Evolutionary conservation across 2,797 vertebrate species (phyloP).

Genomic region (Peromyscus melanophrys): DNA sequence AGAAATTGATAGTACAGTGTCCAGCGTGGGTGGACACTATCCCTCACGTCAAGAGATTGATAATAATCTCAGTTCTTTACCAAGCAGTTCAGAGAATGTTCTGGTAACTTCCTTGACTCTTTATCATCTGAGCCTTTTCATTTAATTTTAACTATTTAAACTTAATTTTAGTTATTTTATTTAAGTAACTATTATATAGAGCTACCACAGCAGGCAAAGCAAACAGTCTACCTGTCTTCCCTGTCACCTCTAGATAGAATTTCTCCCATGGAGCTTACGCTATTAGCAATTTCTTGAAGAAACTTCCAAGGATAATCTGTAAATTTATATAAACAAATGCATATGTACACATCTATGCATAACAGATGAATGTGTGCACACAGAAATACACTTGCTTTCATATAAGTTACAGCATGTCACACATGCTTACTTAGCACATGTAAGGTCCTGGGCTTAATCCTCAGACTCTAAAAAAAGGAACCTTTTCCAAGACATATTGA

Average conservation of each 20-base stretch:
- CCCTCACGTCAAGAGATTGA: background rate
- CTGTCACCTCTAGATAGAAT: background rate
- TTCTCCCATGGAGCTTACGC: background rate
- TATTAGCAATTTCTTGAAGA: constrained; percentile 23
- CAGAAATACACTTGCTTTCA: constrained; percentile 5
- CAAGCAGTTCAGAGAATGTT: background rate
- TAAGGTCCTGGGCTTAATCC: background rate
- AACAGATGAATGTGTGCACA: no score
- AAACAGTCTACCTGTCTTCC: background rate
- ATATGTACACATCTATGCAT: background rate
- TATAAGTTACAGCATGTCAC: background rate
- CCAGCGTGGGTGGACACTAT: background rate
- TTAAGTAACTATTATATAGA: background rate
- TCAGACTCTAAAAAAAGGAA: no score
- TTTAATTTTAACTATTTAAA: background rate
- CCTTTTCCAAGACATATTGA: background rate
- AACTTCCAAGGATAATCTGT: background rate
- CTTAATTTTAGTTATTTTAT: constrained; percentile 24
- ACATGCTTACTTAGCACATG: background rate
- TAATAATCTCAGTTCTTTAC: background rate
- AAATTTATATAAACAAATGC: constrained; percentile 17
- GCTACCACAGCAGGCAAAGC: background rate
- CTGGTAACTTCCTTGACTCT: background rate
- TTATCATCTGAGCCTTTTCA: background rate
- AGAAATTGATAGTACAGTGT: background rate